Evolutionary conservation across 1,140 invertebrate genomes (phyloP).

Genomic region (Drosophila insularis): DNA sequence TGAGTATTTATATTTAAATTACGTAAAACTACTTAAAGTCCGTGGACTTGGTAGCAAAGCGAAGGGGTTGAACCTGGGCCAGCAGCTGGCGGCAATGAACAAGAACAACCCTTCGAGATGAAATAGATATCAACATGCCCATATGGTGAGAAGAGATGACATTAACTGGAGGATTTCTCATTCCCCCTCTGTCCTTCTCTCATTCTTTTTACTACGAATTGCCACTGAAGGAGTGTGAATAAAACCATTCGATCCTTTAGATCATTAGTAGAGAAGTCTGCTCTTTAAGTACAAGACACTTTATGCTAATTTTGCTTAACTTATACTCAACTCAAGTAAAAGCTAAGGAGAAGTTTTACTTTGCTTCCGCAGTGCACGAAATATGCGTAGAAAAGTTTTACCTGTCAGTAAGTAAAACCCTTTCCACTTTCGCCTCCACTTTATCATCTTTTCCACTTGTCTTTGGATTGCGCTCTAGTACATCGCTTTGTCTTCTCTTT

Average conservation of each 20-base stretch:
- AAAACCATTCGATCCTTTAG: neutral
- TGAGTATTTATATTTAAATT: conserved; percentile 81
- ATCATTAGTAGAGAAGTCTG: no score
- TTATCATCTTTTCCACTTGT: conserved; percentile 3
- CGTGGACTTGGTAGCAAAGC: neutral
- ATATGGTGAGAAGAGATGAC: no score
- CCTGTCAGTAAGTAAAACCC: neutral
- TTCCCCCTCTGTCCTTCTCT: no score
- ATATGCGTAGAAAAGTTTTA: conserved; percentile 35
- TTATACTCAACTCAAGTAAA: neutral
- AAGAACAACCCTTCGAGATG: conserved; percentile 23
- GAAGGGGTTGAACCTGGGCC: conserved; percentile 15
- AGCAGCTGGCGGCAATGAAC: conserved; percentile 26
- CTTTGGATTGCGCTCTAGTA: neutral
- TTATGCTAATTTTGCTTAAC: conserved; percentile 16
- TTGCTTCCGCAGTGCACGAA: conserved; percentile 17
- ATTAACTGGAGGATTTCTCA: no score
- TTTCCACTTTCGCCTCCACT: neutral
- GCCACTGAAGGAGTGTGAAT: no score
- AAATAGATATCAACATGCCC: conserved; percentile 4
- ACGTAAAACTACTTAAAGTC: conserved; percentile 71
- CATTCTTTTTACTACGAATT: no score
- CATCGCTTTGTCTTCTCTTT: neutral
- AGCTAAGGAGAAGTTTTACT: conserved; percentile 4
- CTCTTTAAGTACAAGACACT: conserved; percentile 6